Evolutionary conservation across 2,888 invertebrate species (phyloP).

Genomic region (Pammene fasciana): DNA sequence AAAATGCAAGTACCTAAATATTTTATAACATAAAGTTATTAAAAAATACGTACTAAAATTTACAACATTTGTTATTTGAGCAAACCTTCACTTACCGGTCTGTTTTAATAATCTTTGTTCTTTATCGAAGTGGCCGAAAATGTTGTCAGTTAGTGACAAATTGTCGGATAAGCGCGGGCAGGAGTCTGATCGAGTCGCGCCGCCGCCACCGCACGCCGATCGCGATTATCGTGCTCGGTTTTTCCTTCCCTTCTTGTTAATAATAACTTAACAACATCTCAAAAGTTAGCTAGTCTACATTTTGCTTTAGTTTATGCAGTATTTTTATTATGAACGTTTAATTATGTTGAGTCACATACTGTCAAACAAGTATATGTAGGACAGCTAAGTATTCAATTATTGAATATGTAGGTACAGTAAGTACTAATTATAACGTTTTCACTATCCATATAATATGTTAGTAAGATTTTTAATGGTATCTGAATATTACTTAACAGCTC

Average conservation of each 20-base stretch:
- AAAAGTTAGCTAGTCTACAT: background rate
- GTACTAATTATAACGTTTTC: no score
- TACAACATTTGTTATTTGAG: background rate
- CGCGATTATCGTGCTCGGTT: slow-evolving; percentile 29
- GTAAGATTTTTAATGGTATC: no score
- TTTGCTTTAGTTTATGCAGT: background rate
- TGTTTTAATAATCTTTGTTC: slow-evolving; percentile 50
- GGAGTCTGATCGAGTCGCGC: slow-evolving; percentile 51
- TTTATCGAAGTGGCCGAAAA: slow-evolving; percentile 66
- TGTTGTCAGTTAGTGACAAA: slow-evolving; percentile 74
- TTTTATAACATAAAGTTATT: background rate
- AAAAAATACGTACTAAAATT: background rate
- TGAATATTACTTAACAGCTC: no score
- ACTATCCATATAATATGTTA: no score
- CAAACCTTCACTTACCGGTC: slow-evolving; percentile 11
- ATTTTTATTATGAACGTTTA: no score
- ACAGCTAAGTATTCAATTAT: no score
- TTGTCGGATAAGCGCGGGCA: slow-evolving; percentile 74
- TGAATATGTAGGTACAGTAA: no score
- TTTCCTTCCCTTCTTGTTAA: slow-evolving; percentile 9
- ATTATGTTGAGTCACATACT: no score
- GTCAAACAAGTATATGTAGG: no score
- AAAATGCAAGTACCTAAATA: no score
- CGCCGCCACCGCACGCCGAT: slow-evolving; percentile 31
- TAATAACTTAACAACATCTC: background rate